Percentiles rank a stretch among this genome's conserved stretches.
Conservation (phyloP, 1,140 invertebrate species). For the Agrypnia vestita region DNA sequence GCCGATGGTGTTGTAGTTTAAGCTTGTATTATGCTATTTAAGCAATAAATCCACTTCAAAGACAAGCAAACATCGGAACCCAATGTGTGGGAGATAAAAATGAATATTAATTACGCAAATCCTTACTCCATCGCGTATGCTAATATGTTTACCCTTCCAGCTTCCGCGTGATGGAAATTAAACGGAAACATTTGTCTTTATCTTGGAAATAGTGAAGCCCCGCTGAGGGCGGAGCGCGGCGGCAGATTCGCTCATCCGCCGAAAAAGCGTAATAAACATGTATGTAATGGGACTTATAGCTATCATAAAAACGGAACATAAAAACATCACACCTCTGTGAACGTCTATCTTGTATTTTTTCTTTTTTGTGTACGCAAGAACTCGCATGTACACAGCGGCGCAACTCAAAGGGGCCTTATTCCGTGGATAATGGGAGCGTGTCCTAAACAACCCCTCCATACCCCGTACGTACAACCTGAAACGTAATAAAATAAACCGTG, state of each 20-base stretch:
- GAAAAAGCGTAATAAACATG: conserved; percentile 62
- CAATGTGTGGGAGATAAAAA: no score
- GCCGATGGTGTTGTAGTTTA: no score
- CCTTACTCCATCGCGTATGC: conserved; percentile 2
- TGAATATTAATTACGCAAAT: neutral
- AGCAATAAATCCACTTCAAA: no score
- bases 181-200: conserved; percentile 59
- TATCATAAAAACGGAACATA: conserved; percentile 60
- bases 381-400: conserved; percentile 40
- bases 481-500: conserved; percentile 22
- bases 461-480: conserved; percentile 22
- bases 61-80: no score
- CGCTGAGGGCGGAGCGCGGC: neutral
- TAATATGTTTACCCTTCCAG: conserved; percentile 30
- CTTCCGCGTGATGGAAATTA: conserved; percentile 55
- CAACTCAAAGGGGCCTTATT: conserved; percentile 52
- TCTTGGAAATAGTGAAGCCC: conserved; percentile 33
- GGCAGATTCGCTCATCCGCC: conserved; percentile 48
- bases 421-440: conserved; percentile 50
- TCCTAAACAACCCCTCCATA: conserved; percentile 39
- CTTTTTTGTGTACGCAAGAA: conserved; percentile 30
- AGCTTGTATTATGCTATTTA: no score
- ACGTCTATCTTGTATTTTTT: conserved; percentile 46
- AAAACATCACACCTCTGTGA: conserved; percentile 61
- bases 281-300: conserved; percentile 62